These are phyloP conservation scores for Silurus asotus DNA, from an alignment of 2,113 vertebrate genomes.

Conservation along the genomic window DNA sequence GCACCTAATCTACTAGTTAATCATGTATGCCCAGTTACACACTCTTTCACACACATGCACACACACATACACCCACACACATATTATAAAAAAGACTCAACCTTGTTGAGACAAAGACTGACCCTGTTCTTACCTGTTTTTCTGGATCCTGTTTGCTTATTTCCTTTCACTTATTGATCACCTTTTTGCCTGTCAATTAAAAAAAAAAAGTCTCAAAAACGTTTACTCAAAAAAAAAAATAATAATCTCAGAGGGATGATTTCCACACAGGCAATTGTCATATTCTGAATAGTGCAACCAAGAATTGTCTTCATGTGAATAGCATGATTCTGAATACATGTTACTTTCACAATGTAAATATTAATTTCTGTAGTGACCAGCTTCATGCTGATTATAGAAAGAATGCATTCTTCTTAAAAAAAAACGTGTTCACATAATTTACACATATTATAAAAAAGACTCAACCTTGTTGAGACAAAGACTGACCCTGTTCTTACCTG, in stretches of 20 bases:
- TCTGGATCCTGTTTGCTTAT: no score
- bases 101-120: no score
- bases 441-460: no score
- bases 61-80: no score
- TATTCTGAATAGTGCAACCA: not conserved
- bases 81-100: no score
- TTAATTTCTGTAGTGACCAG: constrained; percentile 34
- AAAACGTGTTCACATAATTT: not conserved
- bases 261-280: not conserved
- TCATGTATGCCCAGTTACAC: no score
- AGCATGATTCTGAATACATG: not conserved
- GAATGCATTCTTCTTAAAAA: not conserved
- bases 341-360: not conserved
- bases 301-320: no score
- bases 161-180: no score
- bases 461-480: no score
- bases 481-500: not conserved
- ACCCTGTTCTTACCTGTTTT: not conserved
- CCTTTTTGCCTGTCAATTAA: no score
- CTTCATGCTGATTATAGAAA: constrained; percentile 23
- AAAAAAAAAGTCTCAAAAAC: not conserved
- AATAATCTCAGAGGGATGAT: not conserved
- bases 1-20: no score
- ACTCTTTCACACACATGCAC: no score
- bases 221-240: not conserved